A percentile compares a stretch with the other conserved stretches of the same genome.
phyloP scores from a whole-genome alignment of 2,113 vertebrate species.

The Tychaedon coryphoeus region DNA sequence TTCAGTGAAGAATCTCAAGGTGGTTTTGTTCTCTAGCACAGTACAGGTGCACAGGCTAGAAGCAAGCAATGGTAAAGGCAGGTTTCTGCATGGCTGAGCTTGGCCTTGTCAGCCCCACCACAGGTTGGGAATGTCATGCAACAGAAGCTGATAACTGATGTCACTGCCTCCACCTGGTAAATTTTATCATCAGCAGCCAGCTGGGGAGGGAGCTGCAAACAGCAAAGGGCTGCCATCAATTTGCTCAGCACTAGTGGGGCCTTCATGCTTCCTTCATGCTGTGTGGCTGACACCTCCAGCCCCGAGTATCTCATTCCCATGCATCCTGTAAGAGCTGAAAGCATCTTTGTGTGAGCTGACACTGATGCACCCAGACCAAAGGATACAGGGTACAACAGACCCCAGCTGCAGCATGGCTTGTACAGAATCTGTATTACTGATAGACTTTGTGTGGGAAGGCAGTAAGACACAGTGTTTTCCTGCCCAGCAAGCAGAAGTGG shows the following conservation, averaged over 20 bases:
- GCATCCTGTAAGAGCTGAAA: neutral
- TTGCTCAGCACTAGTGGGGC: neutral
- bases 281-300: neutral
- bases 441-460: neutral
- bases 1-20: neutral
- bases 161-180: neutral
- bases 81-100: neutral
- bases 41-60: neutral
- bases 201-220: neutral
- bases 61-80: neutral
- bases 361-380: neutral
- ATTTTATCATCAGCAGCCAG: neutral
- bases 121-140: neutral
- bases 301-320: neutral
- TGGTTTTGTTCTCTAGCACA: neutral
- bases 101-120: neutral
- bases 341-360: neutral
- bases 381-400: neutral
- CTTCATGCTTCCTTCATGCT: neutral
- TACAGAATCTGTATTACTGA: neutral
- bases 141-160: neutral
- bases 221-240: neutral
- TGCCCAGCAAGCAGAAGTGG: neutral
- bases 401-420: accelerated
- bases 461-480: accelerated